Evolutionary conservation across 1,140 invertebrate species (phyloP), one percentile per base, ranked within the genome.

Genomic region (Homarus americanus): DNA sequence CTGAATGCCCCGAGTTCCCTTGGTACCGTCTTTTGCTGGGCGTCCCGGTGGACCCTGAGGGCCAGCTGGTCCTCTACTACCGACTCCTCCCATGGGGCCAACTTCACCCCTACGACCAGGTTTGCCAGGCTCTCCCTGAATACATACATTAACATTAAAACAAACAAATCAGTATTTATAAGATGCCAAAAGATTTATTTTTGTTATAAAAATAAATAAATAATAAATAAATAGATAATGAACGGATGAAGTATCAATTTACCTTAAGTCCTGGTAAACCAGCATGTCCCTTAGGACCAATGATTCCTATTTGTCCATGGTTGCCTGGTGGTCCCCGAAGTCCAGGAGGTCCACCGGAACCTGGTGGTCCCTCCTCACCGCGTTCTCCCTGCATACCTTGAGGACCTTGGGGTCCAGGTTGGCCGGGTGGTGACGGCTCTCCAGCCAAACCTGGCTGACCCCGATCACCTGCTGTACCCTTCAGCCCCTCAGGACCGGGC

Each of bases 351-450:
- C 94, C 94, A 69, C 82, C 28, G 93, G 92, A 76, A 63, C 94
- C 94, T 15, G 93, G 91, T 69, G 92, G 91, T n/a, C 94, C 94
- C n/a, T 49, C 91, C n/a, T 93, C 93, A 76, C 94, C 94, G 40
- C 91, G 76, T 66, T 93, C 93, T 36, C 94, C 94, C 93, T 78
- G 44, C 53, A 94, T 93, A 32, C 94, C 95, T 44, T 93, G 93
- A 75, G 94, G 93, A 80, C 94, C 95, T 40, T 94, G 93, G 20
- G 94, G 90, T 36, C 94, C 94, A 10, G 94, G 94, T 28, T 73
- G 87, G 24, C 93, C 93, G 9, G 92, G 91, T 5, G 93, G 93
- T 73, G 94, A 94, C 10, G 94, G 93, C 85, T 93, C 93, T 24
- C 94, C 94, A 82, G 94, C 93, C 12, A 93, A 93, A 40, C 94